phyloP scores from a whole-genome alignment of 2,888 invertebrate species.

The Drosophila infuscata region DNA sequence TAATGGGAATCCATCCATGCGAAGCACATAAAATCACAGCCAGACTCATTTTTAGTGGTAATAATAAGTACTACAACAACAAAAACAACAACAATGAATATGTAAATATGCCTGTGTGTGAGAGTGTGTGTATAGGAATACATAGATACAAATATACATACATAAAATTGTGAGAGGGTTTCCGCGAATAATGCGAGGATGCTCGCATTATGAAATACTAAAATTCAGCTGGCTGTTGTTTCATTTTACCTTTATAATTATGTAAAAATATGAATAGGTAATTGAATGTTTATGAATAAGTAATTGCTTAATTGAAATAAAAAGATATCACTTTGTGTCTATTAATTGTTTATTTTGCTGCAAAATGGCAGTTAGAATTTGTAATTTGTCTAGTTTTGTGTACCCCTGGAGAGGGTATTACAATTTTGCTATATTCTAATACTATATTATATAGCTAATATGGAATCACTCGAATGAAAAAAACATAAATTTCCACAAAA shows the following conservation, averaged over 20 bases:
- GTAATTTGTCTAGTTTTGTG: too few relatives aligned
- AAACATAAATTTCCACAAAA: too few relatives aligned
- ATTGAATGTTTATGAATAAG: neutral
- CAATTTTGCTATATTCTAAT: neutral
- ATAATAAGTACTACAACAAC: constrained; percentile 1
- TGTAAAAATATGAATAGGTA: neutral
- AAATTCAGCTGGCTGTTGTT: neutral
- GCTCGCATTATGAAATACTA: constrained; percentile 25
- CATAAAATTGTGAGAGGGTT: neutral
- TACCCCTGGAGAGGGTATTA: too few relatives aligned
- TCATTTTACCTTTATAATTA: neutral
- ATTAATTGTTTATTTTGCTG: neutral
- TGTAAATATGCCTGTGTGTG: constrained; percentile 5
- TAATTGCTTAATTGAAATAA: neutral
- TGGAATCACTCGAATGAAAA: neutral
- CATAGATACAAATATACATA: neutral
- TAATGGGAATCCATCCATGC: constrained; percentile 46
- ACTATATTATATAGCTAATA: neutral
- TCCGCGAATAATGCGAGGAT: constrained; percentile 35
- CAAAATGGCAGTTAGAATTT: neutral
- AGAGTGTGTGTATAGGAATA: neutral
- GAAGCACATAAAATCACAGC: constrained; percentile 52
- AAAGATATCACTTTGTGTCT: neutral
- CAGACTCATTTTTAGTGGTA: constrained; percentile 16
- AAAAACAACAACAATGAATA: constrained; percentile 3